These are phyloP conservation scores for Melieria omissa DNA, from an alignment of 2,888 invertebrate species.

Conservation along the genomic window DNA sequence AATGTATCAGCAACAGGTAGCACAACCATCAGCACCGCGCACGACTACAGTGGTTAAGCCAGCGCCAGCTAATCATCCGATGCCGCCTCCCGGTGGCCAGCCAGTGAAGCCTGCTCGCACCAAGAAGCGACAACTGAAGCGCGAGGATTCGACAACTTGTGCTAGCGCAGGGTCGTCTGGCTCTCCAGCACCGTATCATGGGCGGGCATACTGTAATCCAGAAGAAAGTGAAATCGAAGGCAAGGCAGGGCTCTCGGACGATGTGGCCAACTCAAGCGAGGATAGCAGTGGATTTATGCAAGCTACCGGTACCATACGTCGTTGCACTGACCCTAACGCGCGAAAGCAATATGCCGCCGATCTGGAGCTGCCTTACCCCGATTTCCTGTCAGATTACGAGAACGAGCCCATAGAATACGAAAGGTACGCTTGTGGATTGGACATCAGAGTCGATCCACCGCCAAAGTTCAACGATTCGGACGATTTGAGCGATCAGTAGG, in stretches of 20 bases:
- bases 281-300: constrained; percentile 59
- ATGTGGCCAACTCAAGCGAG: constrained; percentile 66
- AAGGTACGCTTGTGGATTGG: constrained; percentile 79
- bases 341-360: constrained; percentile 45
- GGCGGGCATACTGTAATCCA: constrained; percentile 56
- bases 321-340: constrained; percentile 40
- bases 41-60: constrained; percentile 44
- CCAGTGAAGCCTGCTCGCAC: constrained; percentile 68
- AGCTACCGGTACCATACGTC: constrained; percentile 55
- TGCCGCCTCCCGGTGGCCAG: constrained; percentile 61
- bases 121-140: constrained; percentile 63
- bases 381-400: constrained; percentile 68
- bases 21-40: constrained; percentile 48
- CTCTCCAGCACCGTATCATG: constrained; percentile 49
- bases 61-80: constrained; percentile 60
- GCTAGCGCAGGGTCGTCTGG: constrained; percentile 31
- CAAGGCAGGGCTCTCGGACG: constrained; percentile 63
- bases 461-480: constrained; percentile 82
- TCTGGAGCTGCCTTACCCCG: constrained; percentile 69
- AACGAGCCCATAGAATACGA: constrained; percentile 72
- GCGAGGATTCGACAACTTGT: constrained; percentile 60
- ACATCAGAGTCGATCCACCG: constrained; percentile 81
- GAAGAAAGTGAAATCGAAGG: constrained; percentile 64
- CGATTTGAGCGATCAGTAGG: constrained; percentile 66
- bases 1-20: constrained; percentile 54